Evolutionary conservation across 2,888 invertebrate species (phyloP), one percentile per base, ranked within the genome.

Genomic region (Nephrotoma appendiculata): DNA sequence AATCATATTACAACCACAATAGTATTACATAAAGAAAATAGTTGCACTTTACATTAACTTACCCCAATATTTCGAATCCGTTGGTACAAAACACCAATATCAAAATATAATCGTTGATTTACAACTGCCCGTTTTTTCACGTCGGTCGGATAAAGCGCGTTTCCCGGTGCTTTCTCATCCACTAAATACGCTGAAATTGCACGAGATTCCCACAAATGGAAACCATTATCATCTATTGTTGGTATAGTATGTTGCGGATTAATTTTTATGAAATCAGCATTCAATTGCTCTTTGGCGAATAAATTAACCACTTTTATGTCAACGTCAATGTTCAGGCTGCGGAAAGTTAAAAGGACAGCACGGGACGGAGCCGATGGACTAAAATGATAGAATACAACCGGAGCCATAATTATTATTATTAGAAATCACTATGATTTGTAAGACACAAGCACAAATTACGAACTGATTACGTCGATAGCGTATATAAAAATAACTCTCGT

Each of bases 231-330:
- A 41, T 94, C 93, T 87, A 95, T 91, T 7, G 95, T 95, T 7
- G 95, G 95, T 5, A 95, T 91, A 87, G 93, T 93, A 89, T 95
- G 95, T 89, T 95, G 95, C 5, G 94, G 94, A 90, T 95, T 95
- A 84, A 94, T 92, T 91, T 94, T 92, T 85, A 93, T 88, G 88
- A 94, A 94, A 88, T 92, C 93, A 85, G 93, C 92, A 87, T 92
- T 92, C 0, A 93, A 88, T 89, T 94, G 94, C 89, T 94, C 94
- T 89, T 94, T 94, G 88, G 92, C 91, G 86, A 93, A 92, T 88
- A 94, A 91, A 91, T 94, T 91, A 0, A 94, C 89, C 87, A 92
- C 91, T 90, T 94, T 92, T 0, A 93, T 88, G 86, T 93, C 92
- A n/a, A 93, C 89, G 48, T 94, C 93, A 6, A 94, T 91, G 48